These are phyloP conservation scores for Arvicanthis niloticus DNA, from an alignment of 2,113 vertebrate genomes.

Conservation along the genomic window DNA sequence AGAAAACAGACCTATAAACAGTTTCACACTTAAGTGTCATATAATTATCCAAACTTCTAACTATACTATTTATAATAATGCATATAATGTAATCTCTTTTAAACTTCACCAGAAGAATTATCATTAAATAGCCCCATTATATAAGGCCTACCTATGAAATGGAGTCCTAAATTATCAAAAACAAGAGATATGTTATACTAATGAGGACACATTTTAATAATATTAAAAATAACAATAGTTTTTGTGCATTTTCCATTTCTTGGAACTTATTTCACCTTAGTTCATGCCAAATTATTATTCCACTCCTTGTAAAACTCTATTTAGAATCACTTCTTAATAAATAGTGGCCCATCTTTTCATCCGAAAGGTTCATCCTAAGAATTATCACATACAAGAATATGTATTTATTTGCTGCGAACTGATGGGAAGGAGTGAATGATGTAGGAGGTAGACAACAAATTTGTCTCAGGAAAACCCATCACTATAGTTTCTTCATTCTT, in stretches of 20 bases:
- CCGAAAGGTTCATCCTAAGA: conserved; percentile 38
- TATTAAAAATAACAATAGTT: conserved; percentile 53
- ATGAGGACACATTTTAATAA: conserved; percentile 14
- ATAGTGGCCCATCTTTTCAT: conserved; percentile 20
- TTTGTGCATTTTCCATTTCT: background rate
- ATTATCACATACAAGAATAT: conserved; percentile 27
- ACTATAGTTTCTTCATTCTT: conserved; percentile 43
- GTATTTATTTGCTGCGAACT: conserved; percentile 26
- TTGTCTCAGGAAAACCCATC: background rate
- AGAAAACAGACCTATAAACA: conserved; percentile 48
- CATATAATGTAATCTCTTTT: conserved; percentile 25
- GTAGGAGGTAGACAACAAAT: conserved; percentile 9
- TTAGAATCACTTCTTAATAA: conserved; percentile 57
- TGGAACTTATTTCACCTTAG: background rate
- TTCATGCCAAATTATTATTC: background rate
- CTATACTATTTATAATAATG: background rate
- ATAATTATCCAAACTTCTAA: conserved; percentile 51
- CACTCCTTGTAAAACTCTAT: background rate
- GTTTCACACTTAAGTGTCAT: background rate
- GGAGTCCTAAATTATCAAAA: conserved; percentile 7
- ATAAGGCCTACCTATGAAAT: background rate
- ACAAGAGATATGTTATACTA: conserved; percentile 19
- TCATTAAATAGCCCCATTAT: conserved; percentile 3
- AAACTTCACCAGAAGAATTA: background rate
- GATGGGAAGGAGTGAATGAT: conserved; percentile 23